Evolutionary conservation across 2,113 vertebrate species (phyloP).

Genomic region (Myrmecobius fasciatus): DNA sequence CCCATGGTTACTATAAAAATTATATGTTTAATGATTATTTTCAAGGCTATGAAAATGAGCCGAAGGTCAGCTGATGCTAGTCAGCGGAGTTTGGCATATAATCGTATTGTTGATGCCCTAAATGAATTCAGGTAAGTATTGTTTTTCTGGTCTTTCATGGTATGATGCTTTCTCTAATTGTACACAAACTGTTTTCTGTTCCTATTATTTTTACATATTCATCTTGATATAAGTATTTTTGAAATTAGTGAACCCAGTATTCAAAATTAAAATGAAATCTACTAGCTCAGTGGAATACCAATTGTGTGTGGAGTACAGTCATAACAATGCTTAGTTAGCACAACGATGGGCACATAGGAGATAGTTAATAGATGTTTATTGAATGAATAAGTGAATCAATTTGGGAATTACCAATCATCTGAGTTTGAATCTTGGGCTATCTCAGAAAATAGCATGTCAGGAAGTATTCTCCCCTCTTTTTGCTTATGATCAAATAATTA

Average conservation of each 20-base stretch:
- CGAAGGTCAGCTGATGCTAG: conserved; percentile 95
- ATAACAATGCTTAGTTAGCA: not conserved
- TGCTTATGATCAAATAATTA: not conserved
- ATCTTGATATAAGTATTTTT: conserved; percentile 48
- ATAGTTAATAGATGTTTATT: not conserved
- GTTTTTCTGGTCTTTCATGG: conserved; percentile 24
- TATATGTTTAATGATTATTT: conserved; percentile 83
- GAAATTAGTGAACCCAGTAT: conserved; percentile 22
- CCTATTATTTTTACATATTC: not conserved
- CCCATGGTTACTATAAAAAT: conserved; percentile 59
- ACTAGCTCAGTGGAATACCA: conserved; percentile 22
- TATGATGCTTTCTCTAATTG: conserved; percentile 19
- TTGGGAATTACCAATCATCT: not conserved
- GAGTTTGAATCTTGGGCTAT: conserved; percentile 28
- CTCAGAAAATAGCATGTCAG: not conserved
- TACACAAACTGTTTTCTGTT: conserved; percentile 18
- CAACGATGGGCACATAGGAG: not conserved
- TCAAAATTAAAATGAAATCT: conserved; percentile 19
- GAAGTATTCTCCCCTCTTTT: not conserved
- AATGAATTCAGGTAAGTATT: conserved; percentile 95
- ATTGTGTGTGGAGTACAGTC: not conserved
- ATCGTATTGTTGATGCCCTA: conserved; percentile 96
- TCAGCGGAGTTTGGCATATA: conserved; percentile 95
- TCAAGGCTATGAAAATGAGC: conserved; percentile 99
- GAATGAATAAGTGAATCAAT: not conserved